Conservation (phyloP, 2,888 invertebrate species). For the Cecidostiba fungosa region DNA sequence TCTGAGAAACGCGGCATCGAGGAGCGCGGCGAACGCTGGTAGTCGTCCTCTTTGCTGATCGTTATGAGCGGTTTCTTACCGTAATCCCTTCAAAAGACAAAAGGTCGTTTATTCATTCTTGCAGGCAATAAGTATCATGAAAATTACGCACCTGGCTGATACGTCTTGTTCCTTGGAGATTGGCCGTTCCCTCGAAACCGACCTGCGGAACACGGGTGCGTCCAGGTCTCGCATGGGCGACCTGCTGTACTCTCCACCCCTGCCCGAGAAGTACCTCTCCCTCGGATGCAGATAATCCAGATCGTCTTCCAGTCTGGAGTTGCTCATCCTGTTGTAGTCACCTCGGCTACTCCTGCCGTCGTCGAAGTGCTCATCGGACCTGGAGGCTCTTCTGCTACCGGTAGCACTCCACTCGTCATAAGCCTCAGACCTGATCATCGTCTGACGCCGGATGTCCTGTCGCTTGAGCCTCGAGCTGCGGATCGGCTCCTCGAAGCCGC, state of each 20-base stretch:
- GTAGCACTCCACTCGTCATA: conserved; percentile 65
- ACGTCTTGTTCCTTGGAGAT: conserved; percentile 42
- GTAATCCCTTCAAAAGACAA: conserved; percentile 63
- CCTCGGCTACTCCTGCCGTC: conserved; percentile 65
- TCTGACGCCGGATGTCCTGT: conserved; percentile 62
- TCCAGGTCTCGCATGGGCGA: conserved; percentile 61
- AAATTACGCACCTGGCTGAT: conserved; percentile 23
- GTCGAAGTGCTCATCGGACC: conserved; percentile 58
- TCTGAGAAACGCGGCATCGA: conserved; percentile 67
- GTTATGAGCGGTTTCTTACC: conserved; percentile 62
- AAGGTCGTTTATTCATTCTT: background rate
- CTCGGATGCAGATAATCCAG: conserved; percentile 48
- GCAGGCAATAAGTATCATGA: background rate
- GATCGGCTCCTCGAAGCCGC: conserved; percentile 51
- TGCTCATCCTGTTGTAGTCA: conserved; percentile 66
- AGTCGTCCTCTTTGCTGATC: conserved; percentile 67
- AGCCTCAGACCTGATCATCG: conserved; percentile 64
- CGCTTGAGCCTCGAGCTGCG: conserved; percentile 61
- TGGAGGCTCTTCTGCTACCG: conserved; percentile 47
- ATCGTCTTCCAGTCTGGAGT: conserved; percentile 61
- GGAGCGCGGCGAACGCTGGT: conserved; percentile 66
- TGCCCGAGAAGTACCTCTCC: conserved; percentile 36
- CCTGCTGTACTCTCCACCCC: conserved; percentile 36
- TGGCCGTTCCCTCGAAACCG: conserved; percentile 65
- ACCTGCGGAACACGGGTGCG: conserved; percentile 49